These are phyloP conservation scores for Burhinus oedicnemus DNA, from an alignment of 2,113 vertebrate species.

Conservation along the genomic window DNA sequence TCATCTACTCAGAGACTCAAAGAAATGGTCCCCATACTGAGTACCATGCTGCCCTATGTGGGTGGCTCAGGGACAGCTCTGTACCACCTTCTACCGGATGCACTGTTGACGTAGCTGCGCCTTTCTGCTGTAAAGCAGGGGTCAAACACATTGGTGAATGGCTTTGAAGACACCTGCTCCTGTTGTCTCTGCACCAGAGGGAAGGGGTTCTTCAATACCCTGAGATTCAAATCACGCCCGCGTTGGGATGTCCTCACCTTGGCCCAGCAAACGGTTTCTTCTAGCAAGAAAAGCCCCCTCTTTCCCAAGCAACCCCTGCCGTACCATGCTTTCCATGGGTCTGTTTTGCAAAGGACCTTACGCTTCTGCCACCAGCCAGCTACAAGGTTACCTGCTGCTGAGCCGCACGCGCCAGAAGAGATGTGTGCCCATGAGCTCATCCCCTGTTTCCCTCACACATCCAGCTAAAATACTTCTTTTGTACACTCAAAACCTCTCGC, in stretches of 20 bases:
- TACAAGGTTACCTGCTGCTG: background rate
- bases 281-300: background rate
- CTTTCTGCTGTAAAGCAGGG: background rate
- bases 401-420: accelerated
- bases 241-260: accelerated
- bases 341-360: background rate
- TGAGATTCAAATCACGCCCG: accelerated
- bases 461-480: background rate
- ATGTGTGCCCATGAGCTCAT: background rate
- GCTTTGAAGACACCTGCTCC: background rate
- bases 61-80: too few species aligned
- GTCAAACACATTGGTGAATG: background rate
- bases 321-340: background rate
- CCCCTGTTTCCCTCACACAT: background rate
- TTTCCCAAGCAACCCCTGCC: background rate
- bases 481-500: background rate
- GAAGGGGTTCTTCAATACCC: background rate
- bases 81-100: background rate
- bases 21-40: background rate
- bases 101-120: background rate
- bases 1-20: background rate
- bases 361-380: background rate
- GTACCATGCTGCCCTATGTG: background rate
- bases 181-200: background rate
- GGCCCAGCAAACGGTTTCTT: background rate